Base-by-base conservation (phyloP, 2,888 invertebrate species). In the Keiferia lycopersicella region DNA sequence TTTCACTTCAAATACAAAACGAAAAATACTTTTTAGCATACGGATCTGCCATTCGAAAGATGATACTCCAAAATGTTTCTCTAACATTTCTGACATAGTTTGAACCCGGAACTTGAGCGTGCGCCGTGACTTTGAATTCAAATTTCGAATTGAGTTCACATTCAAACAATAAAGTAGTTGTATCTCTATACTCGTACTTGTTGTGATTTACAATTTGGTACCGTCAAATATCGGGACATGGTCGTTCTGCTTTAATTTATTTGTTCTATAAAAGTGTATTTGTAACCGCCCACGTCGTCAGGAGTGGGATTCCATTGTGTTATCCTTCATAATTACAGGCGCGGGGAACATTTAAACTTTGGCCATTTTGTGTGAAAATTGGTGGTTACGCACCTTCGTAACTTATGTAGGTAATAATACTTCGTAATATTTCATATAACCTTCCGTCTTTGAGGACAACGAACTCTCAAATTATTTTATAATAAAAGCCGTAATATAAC, bases 101-200 rank as follows among this genome's bases (percentile, higher is more conserved):
- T 41, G 41, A 41, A 41, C 41, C 41, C 41, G 41, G 41, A 41
- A 41, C 41, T 41, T 12, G 14, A 41, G 41, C 41, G 3, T 45
- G 45, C 45, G 45, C n/a, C 45, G 16, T 45, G 45, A 45, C 45
- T 45, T 45, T 45, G 16, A 45, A 45, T 41, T 14, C 39, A 39
- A 41, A 41, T 14, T 41, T 41, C 41, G 14, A 41, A 41, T 41
- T 41, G 14, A 41, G 41, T 14, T 14, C 41, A 41, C 14, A 14
- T 11, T 41, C 41, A 41, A 41, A 41, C 41, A 41, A 41, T 41
- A 41, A 41, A 41, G 41, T 41, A 14, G 41, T 14, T 41, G 41
- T 41, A 41, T 41, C 41, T 12, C 41, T 14, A 14, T 14, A 41
- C 3, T 12, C 14, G 41, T 41, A 41, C 41, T 14, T 14, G 14